phyloP scores from a whole-genome alignment of 2,113 vertebrate species.

The Mirounga angustirostris region DNA sequence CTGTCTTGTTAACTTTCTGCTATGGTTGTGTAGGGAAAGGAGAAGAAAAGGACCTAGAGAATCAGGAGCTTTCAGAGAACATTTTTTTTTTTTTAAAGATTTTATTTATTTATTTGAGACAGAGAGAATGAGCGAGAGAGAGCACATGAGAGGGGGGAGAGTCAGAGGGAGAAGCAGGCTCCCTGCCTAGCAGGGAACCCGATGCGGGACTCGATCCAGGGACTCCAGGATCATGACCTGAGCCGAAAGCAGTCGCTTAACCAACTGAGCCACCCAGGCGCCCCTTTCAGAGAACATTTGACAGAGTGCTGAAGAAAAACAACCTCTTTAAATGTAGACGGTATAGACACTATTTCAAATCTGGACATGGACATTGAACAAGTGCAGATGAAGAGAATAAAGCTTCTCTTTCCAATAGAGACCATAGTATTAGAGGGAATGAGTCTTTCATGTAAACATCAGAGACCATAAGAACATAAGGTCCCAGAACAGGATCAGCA shows the following conservation, averaged over 20 bases:
- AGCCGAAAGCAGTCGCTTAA: too few species aligned
- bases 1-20: not conserved
- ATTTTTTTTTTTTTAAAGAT: not conserved
- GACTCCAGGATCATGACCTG: too few species aligned
- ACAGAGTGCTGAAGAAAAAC: not conserved
- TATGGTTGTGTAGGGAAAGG: not conserved
- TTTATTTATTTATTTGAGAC: too few species aligned
- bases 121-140: too few species aligned
- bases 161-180: too few species aligned
- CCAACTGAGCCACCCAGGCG: too few species aligned
- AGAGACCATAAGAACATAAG: not conserved
- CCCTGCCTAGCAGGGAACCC: too few species aligned
- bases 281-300: not conserved
- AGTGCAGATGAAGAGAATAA: not conserved
- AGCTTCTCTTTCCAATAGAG: not conserved
- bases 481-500: not conserved
- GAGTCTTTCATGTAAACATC: not conserved
- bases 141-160: too few species aligned
- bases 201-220: too few species aligned
- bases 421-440: not conserved
- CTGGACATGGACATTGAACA: not conserved
- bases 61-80: not conserved
- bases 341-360: not conserved
- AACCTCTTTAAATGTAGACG: not conserved
- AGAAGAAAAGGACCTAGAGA: not conserved